phyloP scores from a whole-genome alignment of 2,797 vertebrate genomes.

The Danio choprae region DNA sequence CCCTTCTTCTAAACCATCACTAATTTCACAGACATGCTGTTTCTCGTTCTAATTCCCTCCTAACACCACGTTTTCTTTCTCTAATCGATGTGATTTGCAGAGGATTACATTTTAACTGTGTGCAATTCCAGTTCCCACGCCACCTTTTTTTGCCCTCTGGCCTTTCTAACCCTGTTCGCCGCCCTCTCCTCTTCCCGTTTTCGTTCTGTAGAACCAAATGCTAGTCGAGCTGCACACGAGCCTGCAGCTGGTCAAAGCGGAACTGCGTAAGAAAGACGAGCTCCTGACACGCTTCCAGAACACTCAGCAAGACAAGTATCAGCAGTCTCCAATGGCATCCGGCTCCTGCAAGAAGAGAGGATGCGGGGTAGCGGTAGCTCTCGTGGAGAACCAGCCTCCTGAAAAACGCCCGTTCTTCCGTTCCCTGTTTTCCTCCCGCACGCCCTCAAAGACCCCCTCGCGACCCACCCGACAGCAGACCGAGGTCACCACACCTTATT shows the following conservation, averaged over 20 bases:
- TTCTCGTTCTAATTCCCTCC: neutral
- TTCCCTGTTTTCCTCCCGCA: slow-evolving; percentile 66
- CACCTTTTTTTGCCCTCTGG: slow-evolving; percentile 13
- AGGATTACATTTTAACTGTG: neutral
- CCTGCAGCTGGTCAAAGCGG: slow-evolving; percentile 91
- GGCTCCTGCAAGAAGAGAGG: slow-evolving; percentile 84
- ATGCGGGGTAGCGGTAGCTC: slow-evolving; percentile 67
- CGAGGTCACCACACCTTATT: slow-evolving; percentile 73
- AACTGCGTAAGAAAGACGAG: slow-evolving; percentile 86
- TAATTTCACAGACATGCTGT: neutral
- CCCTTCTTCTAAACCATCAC: neutral
- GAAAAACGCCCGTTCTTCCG: slow-evolving; percentile 82
- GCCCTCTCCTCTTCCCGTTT: slow-evolving; percentile 57
- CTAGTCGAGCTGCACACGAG: slow-evolving; percentile 94
- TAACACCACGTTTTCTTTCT: neutral
- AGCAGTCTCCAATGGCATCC: slow-evolving; percentile 21
- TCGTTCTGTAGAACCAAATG: slow-evolving; percentile 84
- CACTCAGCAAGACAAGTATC: slow-evolving; percentile 52
- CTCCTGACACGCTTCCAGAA: slow-evolving; percentile 82
- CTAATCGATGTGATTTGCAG: neutral
- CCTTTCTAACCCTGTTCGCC: slow-evolving; percentile 69
- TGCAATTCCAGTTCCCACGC: neutral
- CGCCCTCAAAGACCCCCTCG: slow-evolving; percentile 50
- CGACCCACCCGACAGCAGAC: slow-evolving; percentile 58
- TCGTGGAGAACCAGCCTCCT: slow-evolving; percentile 86